These are phyloP conservation scores for Lordiphosa andalusiaca DNA, from an alignment of 2,888 invertebrate species.

Conservation along the genomic window DNA sequence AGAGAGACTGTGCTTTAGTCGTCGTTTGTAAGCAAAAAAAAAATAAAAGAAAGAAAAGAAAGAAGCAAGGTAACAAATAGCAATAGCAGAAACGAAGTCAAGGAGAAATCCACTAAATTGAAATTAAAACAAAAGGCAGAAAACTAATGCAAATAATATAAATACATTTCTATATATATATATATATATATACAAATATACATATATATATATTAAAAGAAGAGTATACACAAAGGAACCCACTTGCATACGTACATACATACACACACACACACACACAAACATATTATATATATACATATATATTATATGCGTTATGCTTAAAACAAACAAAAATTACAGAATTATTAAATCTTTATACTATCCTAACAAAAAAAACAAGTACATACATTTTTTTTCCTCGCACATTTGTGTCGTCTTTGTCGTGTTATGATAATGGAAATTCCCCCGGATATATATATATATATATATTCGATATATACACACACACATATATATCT, in stretches of 20 bases:
- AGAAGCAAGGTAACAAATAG: too few relatives aligned
- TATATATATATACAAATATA: too few relatives aligned
- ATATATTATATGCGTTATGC: constrained; percentile 12
- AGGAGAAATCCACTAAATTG: too few relatives aligned
- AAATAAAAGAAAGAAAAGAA: too few relatives aligned
- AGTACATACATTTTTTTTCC: background rate
- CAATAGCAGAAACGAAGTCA: too few relatives aligned
- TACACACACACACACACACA: background rate
- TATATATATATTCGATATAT: constrained; percentile 1
- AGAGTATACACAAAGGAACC: background rate
- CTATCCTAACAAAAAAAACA: background rate
- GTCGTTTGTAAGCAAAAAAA: too few relatives aligned
- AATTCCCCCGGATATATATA: constrained; percentile 1
- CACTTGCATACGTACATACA: constrained; percentile 4
- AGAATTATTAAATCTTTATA: constrained; percentile 1
- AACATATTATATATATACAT: constrained; percentile 1
- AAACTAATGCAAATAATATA: too few relatives aligned
- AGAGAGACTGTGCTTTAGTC: too few relatives aligned
- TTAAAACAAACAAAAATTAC: background rate
- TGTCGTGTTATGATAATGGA: constrained; percentile 11
- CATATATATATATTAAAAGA: too few relatives aligned
- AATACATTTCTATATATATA: too few relatives aligned
- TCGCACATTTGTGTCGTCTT: constrained; percentile 19
- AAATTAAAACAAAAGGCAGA: too few relatives aligned
- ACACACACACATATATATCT: too few relatives aligned